Base-by-base conservation (phyloP, 2,888 invertebrate species). In the Drosophila aldrichi region DNA sequence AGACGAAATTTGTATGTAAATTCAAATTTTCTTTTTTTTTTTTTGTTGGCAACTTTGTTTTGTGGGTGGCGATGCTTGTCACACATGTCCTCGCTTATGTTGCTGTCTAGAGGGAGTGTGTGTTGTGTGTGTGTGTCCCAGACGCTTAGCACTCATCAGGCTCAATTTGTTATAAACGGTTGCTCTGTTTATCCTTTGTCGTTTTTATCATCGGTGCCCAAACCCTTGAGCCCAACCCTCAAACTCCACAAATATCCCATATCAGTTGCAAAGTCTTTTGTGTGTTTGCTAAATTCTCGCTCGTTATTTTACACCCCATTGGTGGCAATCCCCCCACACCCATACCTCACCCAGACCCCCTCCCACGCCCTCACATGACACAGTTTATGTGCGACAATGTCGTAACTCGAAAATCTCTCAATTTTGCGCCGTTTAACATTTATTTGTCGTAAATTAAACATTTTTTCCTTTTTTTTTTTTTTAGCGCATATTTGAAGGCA, bases 1-100 rank as follows among this genome's bases (percentile, higher is more conserved):
- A 77, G 83, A 90, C 82, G 14, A 83, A 81, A 90, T 88, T 88
- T 90, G 68, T 87, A 90, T 88, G 88, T 82, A 87, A 90, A 88
- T 90, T 89, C 55, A 49, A 16, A 16, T 46, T 77, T 74, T 14
- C 6, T 14, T 36, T 36, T 46, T 77, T 74, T 14, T 14, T 14
- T 36, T 36, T 36, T 14, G 68, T 64, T 70, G 69, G 29, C 61
- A 71, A 67, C 60, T 55, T 64, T 36, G 9, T 6, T 18, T 68
- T 68, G 56, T 48, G 54, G 54, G 55, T 54, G 70, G 36, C 43
- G 61, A 40, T 71, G 75, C 83, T 86, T 86, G 79, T 83, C 89
- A 81, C 89, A 87, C 89, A 82, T 87, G 82, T 86, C 68, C 64
- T 61, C 67, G 82, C 76, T 64, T 69, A 66, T 70, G 66, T 76